Base-by-base conservation (phyloP, 2,797 vertebrate genomes). In the Syngnathus rostellatus region DNA sequence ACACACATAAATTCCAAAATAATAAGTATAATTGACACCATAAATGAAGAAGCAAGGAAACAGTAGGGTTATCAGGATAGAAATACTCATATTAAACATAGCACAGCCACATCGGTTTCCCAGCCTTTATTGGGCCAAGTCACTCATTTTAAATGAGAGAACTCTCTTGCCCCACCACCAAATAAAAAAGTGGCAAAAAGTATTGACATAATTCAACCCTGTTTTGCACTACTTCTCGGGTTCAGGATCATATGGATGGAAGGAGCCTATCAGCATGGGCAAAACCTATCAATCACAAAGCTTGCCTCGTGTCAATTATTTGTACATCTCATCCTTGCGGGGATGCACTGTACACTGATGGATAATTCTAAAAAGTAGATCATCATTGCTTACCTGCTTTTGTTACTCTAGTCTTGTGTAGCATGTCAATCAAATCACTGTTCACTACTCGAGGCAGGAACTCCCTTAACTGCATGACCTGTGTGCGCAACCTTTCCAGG, bases 391-490 rank as follows among this genome's bases (percentile, higher is more conserved):
- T 88, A 97, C 95, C 81, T 79, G 81, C 85, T 72, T 95, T 91
- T 67, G 89, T 63, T 50, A 75, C 70, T 57, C 77, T 88, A 62
- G 91, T 81, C 72, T 90, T 93, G 58, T 88, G 92, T 70, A 94
- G 84, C 39, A 75, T 89, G 19, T 92, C 89, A 31, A 93, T 71
- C 21, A 94, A 77, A 21, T 94, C 90, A 19, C 79, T 71, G 17
- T 89, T 94, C 8, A 98, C 73, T 5, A 97, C 90, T 77, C 80
- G 85, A 51, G 95, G 96, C 73, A 98, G 82, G 81, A 96, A 93
- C 73, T 97, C 95, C 58, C 89, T 87, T 57, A 98, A 85, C 65
- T 98, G 95, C 95, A 97, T 96, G 66, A 97, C 93, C 81, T 98
- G 95, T 0, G 95, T 95, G 5, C 91, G 95, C 71, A 98, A 75